A percentile compares a stretch with the other conserved stretches of the same genome.
These are phyloP conservation scores for Etheostoma cragini DNA, from an alignment of 2,113 vertebrate genomes.

Conservation along the genomic window DNA sequence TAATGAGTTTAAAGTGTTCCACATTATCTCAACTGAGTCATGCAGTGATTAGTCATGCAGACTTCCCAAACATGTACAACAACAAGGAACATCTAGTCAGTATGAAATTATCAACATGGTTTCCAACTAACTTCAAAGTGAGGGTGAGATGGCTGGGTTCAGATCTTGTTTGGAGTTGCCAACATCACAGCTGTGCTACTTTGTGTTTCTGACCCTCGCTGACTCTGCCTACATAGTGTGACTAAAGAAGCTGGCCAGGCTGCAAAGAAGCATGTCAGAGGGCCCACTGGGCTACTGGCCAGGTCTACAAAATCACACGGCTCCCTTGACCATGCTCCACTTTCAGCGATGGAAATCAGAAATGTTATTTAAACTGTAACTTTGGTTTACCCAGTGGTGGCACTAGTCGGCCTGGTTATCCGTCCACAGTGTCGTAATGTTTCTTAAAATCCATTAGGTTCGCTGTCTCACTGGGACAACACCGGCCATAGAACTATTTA, in stretches of 20 bases:
- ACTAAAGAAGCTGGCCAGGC: constrained; percentile 41
- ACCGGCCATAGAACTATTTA: constrained; percentile 10
- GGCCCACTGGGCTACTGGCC: constrained; percentile 29
- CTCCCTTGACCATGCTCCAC: constrained; percentile 23
- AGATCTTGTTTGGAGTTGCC: constrained; percentile 43
- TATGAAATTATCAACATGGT: constrained; percentile 50
- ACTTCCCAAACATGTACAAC: constrained; percentile 9
- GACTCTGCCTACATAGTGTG: constrained; percentile 44
- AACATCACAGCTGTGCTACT: constrained; percentile 24
- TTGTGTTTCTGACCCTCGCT: constrained; percentile 47
- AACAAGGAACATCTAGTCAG: constrained; percentile 18
- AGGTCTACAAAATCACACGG: constrained; percentile 30
- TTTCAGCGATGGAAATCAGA: constrained; percentile 6
- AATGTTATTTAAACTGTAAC: neutral
- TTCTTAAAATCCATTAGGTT: constrained; percentile 32
- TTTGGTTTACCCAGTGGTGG: neutral
- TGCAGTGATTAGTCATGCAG: constrained; percentile 42
- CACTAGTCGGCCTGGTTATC: constrained; percentile 30
- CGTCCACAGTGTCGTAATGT: constrained; percentile 14
- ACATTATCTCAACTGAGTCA: constrained; percentile 4
- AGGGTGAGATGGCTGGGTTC: constrained; percentile 14
- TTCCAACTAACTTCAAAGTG: constrained; percentile 40
- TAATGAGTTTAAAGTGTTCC: constrained; percentile 16
- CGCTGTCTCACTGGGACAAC: constrained; percentile 36
- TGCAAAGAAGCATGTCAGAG: constrained; percentile 37